These are phyloP conservation scores for Microtus oregoni DNA, from an alignment of 2,113 vertebrate species.

Conservation along the genomic window DNA sequence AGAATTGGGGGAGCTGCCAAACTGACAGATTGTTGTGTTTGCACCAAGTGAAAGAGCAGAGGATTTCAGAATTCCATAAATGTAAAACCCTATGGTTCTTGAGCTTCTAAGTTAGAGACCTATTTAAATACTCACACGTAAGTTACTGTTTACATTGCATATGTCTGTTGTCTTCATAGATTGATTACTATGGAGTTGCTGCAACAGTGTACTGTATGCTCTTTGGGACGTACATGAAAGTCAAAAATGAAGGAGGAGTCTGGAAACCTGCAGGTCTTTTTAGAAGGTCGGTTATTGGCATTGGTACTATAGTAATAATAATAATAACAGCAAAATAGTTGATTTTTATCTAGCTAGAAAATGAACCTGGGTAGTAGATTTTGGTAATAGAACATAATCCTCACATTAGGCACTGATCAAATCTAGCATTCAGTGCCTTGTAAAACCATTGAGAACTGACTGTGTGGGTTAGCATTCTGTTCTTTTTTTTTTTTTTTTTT, in stretches of 20 bases:
- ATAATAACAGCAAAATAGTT: background rate
- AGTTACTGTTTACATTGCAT: background rate
- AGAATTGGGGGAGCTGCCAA: background rate
- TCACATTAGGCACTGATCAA: background rate
- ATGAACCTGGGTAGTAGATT: background rate
- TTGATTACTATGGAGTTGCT: slow-evolving; percentile 95
- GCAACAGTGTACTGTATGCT: slow-evolving; percentile 96
- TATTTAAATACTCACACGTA: background rate
- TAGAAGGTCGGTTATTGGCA: slow-evolving; percentile 88
- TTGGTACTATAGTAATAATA: background rate
- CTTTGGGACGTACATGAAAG: slow-evolving; percentile 96
- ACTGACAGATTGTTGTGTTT: background rate
- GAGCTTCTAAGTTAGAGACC: background rate
- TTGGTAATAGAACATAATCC: background rate
- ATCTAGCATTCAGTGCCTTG: background rate
- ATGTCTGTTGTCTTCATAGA: slow-evolving; percentile 82
- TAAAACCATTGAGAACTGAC: background rate
- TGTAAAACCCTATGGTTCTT: background rate
- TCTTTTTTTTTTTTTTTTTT: too few species aligned
- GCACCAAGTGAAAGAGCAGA: background rate
- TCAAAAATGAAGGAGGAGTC: slow-evolving; percentile 88
- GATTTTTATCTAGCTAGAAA: background rate
- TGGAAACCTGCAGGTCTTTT: slow-evolving; percentile 93
- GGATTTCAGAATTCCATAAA: slow-evolving; percentile 2
- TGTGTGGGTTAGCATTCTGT: background rate